Evolutionary conservation across 2,888 invertebrate genomes (phyloP), one percentile per base, ranked within the genome.

Genomic region (Chaetogeoica ovagalla): DNA sequence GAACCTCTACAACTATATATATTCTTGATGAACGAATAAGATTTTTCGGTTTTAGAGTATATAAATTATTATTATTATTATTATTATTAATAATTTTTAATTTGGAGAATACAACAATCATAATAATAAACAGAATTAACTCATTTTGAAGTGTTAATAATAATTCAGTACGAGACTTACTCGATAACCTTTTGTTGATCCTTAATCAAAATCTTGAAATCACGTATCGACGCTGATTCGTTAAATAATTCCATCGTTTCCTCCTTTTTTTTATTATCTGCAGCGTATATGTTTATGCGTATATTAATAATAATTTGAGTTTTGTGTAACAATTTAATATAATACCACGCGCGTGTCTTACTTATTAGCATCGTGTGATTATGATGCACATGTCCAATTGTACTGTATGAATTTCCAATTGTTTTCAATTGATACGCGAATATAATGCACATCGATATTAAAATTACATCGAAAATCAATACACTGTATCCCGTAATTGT

Each of bases 161-260:
- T 48, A 13, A 13, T 48, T 11, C 11, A 11, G 13, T 13, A 11
- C 3, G 11, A 1, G n/a, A 60, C 71, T 60, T 43, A 72, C 71
- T 72, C 43, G 5, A 72, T 59, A 43, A 72, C 23, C 3, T 60
- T 21, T 19, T 72, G 71, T 3, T 72, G 60, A 13, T 72, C 71
- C 7, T 23, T 21, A 19, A 72, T 60, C 1, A 72, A 60, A 43
- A 60, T 21, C 11, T 72, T 60, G 13, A 60, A 72, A 48, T 72
- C 17, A 6, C 0, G 9, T 13, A 72, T 48, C 3, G 17, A 17
- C 59, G 15, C 21, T 13, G 23, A 23, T 72, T 43, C 43, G 15
- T 72, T 23, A 1, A 2, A 17, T 23, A 2, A 17, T 23, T 48
- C 23, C 8, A 23, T 4, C 2, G 6, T 23, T 72, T 72, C 21